Conservation (phyloP, 2,113 vertebrate genomes). For the Cyphomyrus plagiostoma region DNA sequence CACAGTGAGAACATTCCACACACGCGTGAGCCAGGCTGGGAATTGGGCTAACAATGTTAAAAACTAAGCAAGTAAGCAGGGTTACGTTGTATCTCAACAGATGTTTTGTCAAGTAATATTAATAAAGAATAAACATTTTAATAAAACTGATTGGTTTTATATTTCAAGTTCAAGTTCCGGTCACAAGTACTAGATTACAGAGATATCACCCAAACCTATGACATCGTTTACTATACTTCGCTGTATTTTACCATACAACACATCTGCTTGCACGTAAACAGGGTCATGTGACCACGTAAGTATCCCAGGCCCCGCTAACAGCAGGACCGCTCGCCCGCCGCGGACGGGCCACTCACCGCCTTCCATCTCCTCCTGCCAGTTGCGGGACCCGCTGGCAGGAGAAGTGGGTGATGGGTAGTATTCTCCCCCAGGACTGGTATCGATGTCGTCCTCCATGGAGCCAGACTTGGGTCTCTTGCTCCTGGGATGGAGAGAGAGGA, state of each 20-base stretch:
- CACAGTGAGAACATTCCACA: neutral
- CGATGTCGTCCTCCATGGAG: conserved; percentile 91
- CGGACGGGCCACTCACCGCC: conserved; percentile 66
- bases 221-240: neutral
- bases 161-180: neutral
- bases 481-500: conserved; percentile 48
- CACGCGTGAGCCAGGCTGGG: neutral
- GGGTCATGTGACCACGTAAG: neutral
- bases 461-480: conserved; percentile 95
- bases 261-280: neutral
- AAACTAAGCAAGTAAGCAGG: neutral
- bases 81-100: neutral
- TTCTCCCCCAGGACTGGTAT: conserved; percentile 88
- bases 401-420: conserved; percentile 92
- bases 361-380: conserved; percentile 97
- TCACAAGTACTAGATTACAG: neutral
- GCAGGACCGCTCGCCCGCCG: no score
- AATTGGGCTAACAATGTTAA: neutral
- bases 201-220: neutral
- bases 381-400: conserved; percentile 90
- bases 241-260: neutral
- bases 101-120: neutral
- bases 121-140: neutral
- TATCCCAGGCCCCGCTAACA: neutral
- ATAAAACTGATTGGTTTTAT: neutral